Evolutionary conservation across 2,113 vertebrate genomes (phyloP).

Genomic region (Elephas maximus): DNA sequence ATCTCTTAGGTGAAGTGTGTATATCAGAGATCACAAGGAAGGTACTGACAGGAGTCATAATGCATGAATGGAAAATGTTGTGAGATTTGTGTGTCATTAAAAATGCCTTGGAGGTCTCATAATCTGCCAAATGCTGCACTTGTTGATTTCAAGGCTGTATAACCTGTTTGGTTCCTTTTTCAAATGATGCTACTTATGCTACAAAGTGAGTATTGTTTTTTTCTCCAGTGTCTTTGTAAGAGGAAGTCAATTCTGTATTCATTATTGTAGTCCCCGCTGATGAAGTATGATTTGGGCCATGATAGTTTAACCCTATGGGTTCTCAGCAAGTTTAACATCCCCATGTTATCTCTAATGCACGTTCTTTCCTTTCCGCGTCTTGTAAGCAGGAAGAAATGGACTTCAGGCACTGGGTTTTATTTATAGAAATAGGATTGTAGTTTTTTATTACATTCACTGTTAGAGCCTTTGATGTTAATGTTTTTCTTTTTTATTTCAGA

Average conservation of each 20-base stretch:
- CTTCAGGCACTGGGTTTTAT: constrained; percentile 67
- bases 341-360: constrained; percentile 55
- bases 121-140: constrained; percentile 32
- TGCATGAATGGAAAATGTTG: not conserved
- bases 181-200: constrained; percentile 72
- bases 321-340: constrained; percentile 64
- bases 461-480: constrained; percentile 55
- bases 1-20: not conserved
- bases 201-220: constrained; percentile 75
- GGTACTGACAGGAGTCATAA: not conserved
- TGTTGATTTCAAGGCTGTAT: constrained; percentile 65
- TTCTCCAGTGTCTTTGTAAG: constrained; percentile 65
- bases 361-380: constrained; percentile 65
- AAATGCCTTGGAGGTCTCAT: constrained; percentile 42
- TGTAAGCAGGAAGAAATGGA: constrained; percentile 72
- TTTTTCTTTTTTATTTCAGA: constrained; percentile 86
- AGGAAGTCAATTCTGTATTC: constrained; percentile 74
- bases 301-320: constrained; percentile 68
- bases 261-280: constrained; percentile 57
- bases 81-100: constrained; percentile 49
- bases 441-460: constrained; percentile 54
- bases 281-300: constrained; percentile 65
- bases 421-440: constrained; percentile 48
- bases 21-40: not conserved
- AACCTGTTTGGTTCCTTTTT: constrained; percentile 81